Conservation (phyloP, 2,888 invertebrate genomes). For the Minunthozetes semirufus region DNA sequence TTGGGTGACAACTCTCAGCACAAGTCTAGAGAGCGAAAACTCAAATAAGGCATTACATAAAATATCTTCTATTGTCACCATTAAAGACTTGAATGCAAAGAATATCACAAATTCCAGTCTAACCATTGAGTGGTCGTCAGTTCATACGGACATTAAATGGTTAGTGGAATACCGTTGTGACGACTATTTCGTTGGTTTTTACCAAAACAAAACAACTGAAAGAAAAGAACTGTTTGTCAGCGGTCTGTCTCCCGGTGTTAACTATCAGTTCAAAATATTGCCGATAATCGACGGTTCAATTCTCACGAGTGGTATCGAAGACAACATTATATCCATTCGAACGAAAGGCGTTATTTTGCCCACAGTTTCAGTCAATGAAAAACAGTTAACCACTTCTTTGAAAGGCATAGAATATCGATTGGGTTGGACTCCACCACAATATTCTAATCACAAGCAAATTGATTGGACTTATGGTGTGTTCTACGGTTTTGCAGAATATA, state of each 20-base stretch:
- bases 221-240: neutral
- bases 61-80: conserved; percentile 12
- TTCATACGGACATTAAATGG: conserved; percentile 10
- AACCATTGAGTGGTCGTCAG: conserved; percentile 28
- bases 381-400: neutral
- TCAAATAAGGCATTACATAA: conserved; percentile 49
- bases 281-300: conserved; percentile 17
- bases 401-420: too few relatives aligned
- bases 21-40: conserved; percentile 56
- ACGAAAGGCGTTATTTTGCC: conserved; percentile 30
- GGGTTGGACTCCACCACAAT: conserved; percentile 8
- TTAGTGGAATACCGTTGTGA: conserved; percentile 33
- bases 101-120: conserved; percentile 29
- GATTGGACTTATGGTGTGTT: conserved; percentile 34
- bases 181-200: conserved; percentile 32
- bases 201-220: conserved; percentile 21
- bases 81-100: conserved; percentile 20
- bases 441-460: neutral
- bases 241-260: conserved; percentile 32
- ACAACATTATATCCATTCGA: conserved; percentile 26
- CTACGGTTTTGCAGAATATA: conserved; percentile 13
- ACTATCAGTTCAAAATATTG: conserved; percentile 36
- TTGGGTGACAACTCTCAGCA: conserved; percentile 65
- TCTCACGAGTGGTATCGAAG: conserved; percentile 22
- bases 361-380: conserved; percentile 1